Evolutionary conservation across 2,888 invertebrate species (phyloP), one percentile per base, ranked within the genome.

Genomic region (Yponomeuta malinellus): DNA sequence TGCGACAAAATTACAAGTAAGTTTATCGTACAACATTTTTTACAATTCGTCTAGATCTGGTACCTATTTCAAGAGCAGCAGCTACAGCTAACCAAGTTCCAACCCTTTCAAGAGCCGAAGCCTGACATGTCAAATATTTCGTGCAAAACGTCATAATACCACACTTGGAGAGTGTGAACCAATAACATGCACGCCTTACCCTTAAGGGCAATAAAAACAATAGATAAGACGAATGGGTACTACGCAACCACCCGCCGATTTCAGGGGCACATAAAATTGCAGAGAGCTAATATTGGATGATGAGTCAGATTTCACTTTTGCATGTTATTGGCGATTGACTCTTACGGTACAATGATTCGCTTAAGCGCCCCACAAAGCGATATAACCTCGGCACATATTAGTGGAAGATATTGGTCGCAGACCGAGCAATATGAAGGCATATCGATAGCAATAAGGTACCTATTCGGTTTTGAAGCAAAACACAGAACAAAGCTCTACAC

Each of bases 191-290:
- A 59, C 15, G 52, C 52, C 52, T 59, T 15, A 15, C 52, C 52
- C 52, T 12, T 12, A 59, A 15, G 52, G 52, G 52, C 52, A 59
- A 59, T 59, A 59, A 59, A 59, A 59, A 59, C 52, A 59, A 59
- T 59, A 59, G 52, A 59, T 59, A 59, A 59, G 52, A 59, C 52
- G 52, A 59, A 59, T 59, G 52, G 52, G 52, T 59, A 15, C 52
- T 59, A 59, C 15, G 52, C 52, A 59, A 59, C 52, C 52, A 59
- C 15, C 15, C 52, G 52, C 15, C 52, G 52, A 59, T 59, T 59
- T 59, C 52, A 59, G 52, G 52, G 52, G 52, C 52, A 59, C 52
- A 59, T 59, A 59, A 59, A 59, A 59, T 59, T 15, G 15, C 52
- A 59, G 12, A 15, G 52, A 59, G 52, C 15, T 15, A 59, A 5